Base-by-base conservation (phyloP, 2,888 invertebrate species). In the Ceramica pisi region DNA sequence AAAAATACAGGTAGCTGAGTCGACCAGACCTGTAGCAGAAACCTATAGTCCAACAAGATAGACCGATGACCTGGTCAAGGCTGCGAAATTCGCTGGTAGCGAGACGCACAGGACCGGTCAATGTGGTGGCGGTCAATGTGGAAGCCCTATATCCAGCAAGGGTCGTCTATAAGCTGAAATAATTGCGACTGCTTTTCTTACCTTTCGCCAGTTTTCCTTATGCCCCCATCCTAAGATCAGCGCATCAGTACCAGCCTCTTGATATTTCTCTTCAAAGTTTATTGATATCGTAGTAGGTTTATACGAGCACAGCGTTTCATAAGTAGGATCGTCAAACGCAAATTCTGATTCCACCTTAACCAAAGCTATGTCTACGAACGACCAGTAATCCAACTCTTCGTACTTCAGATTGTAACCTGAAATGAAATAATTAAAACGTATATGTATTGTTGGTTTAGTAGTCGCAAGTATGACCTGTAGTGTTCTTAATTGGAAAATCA, bases 301-400 rank as follows among this genome's bases (percentile, higher is more conserved):
- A 62, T 91, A 90, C 0, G 87, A 84, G 51, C 92, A 92, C 0
- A 23, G 1, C 0, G 57, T 7, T 1, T 44, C 46, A 5, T 67
- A 14, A 0, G 19, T 2, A 4, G 14, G 5, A 44, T 88, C 85
- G 0, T 65, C 21, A 19, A 89, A 87, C 9, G 87, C 68, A 59
- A 76, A 92, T 0, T 88, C 81, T 0, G 87, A 76, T 16, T 93
- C 91, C 4, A 92, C 91, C 80, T 88, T 87, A 0, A 85, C 89
- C 7, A 92, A 70, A 1, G 90, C 92, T 70, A 93, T 91, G 62
- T 93, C 93, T n/a, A 89, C 80, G 4, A 56, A 61, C 0, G 91
- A 80, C 93, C 93, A 93, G 23, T 86, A 82, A 16, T 88, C 88
- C 21, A 91, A 57, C n/a, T 83, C 84, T 1, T 66, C 71, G 64